phyloP scores from a whole-genome alignment of 2,797 vertebrate species.

The Avahi laniger region DNA sequence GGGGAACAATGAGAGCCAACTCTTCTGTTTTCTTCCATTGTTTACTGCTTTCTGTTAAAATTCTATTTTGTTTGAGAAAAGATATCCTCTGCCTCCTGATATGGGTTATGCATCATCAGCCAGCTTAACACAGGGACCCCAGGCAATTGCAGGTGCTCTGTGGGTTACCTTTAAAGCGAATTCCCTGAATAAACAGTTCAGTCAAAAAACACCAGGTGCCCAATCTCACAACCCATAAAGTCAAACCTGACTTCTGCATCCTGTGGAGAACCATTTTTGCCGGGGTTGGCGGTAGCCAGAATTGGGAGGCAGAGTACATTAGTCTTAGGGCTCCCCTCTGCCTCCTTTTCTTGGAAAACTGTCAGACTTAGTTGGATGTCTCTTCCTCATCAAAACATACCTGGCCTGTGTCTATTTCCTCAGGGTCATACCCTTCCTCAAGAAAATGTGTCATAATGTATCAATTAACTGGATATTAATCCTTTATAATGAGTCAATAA shows the following conservation, averaged over 20 bases:
- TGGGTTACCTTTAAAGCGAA: constrained; percentile 53
- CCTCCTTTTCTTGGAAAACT: constrained; percentile 29
- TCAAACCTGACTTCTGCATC: constrained; percentile 54
- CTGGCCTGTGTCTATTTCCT: constrained; percentile 16
- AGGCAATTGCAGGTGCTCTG: constrained; percentile 49
- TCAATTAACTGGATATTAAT: neutral
- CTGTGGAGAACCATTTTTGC: constrained; percentile 51
- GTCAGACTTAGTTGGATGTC: constrained; percentile 9
- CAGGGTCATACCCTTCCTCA: neutral
- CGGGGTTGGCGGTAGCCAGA: constrained; percentile 40
- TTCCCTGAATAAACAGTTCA: constrained; percentile 70
- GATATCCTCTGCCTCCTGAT: constrained; percentile 2
- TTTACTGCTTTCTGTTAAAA: constrained; percentile 25
- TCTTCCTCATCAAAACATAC: constrained; percentile 50
- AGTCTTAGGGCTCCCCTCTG: neutral
- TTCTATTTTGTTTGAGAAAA: constrained; percentile 44
- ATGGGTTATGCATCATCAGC: constrained; percentile 11
- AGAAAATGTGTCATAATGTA: constrained; percentile 1
- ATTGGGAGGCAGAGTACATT: constrained; percentile 28
- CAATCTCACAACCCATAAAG: constrained; percentile 64
- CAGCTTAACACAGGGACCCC: constrained; percentile 9
- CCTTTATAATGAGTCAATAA: neutral
- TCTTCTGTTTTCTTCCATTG: neutral
- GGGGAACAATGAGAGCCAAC: neutral
- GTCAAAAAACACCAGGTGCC: constrained; percentile 54